Base-by-base conservation (phyloP, 2,888 invertebrate genomes). In the Lacanobia oleracea region DNA sequence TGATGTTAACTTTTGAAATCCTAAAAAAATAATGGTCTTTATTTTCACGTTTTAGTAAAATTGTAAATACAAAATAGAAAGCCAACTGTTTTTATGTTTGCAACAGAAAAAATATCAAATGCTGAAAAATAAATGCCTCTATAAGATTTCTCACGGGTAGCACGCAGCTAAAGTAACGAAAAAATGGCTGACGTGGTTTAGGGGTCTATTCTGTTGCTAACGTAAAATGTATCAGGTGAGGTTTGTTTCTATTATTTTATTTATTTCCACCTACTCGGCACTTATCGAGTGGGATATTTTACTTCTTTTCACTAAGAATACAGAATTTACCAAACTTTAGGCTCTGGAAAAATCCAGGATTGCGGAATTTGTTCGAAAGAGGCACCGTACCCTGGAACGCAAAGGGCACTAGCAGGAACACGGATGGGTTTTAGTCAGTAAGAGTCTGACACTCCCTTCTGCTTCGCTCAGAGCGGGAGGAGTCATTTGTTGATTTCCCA, bases 81-180 rank as follows among this genome's bases (percentile, higher is more conserved):
- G 7, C 10, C n/a, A 51, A 18, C 16, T 0, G 9, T 37, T 51
- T 54, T 59, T 37, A 45, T 48, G 16, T 59, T 68, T 48, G 18
- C 14, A 54, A 48, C 40, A 77, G 27, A 59, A 51, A 62, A 51
- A 50, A 50, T 8, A 50, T 5, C 14, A 51, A 61, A 72, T 45
- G 5, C 51, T 63, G 48, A 40, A 72, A 66, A 59, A 79, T 79
- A 53, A 63, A 75, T 40, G n/a, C n/a, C 51, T 56, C n/a, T 63
- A 54, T 80, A 64, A 68, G 27, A 75, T 68, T 67, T 75, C 54
- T 67, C 54, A 75, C 68, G 23, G 53, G 27, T 53, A 61, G 50
- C 57, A 59, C 40, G n/a, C 21, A 40, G 21, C 45, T 75, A 40
- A n/a, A 63, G 45, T 60, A 51, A 60, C 48, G 37, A 64, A 80